phyloP scores from a whole-genome alignment of 2,888 invertebrate genomes.

The Lasius platythorax region DNA sequence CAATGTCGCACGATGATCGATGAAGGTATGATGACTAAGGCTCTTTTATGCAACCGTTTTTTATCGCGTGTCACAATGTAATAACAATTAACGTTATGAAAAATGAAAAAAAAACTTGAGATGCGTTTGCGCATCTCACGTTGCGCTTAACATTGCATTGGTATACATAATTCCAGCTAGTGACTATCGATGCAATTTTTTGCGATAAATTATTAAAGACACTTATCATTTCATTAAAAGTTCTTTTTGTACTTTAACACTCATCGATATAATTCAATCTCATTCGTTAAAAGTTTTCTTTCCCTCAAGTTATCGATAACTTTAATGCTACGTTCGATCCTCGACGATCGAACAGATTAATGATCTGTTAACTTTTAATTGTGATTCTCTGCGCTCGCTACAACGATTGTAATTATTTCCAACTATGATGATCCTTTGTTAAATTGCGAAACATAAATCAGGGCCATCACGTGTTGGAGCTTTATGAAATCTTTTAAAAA shows the following conservation, averaged over 20 bases:
- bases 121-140: background rate
- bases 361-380: constrained; percentile 3
- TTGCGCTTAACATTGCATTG: background rate
- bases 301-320: background rate
- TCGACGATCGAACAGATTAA: background rate
- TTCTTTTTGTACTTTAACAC: background rate
- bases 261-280: background rate
- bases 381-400: background rate
- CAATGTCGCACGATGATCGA: constrained; percentile 9
- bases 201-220: background rate
- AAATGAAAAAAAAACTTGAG: background rate
- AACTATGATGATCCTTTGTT: background rate
- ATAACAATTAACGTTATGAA: background rate
- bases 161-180: background rate
- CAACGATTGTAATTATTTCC: background rate
- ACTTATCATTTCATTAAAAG: background rate
- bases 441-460: background rate
- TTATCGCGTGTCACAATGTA: background rate
- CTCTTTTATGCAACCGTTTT: constrained; percentile 10
- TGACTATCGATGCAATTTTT: background rate
- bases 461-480: background rate
- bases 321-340: background rate
- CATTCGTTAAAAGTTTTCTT: background rate
- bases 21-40: background rate
- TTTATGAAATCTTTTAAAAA: background rate